phyloP scores from a whole-genome alignment of 2,797 vertebrate species.

The Pelobates cultripes region DNA sequence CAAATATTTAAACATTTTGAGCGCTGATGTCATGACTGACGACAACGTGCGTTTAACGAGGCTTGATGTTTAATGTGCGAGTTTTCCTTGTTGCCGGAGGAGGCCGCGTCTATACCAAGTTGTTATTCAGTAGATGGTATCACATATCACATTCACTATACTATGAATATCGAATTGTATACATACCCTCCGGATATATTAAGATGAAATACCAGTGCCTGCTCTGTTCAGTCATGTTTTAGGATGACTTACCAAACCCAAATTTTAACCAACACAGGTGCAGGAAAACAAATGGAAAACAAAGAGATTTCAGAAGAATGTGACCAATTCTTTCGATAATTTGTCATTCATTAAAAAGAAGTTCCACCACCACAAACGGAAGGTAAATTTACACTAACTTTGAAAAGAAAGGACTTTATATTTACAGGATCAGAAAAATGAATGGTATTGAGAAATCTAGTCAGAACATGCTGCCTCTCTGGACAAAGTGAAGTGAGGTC shows the following conservation, averaged over 20 bases:
- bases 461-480: slow-evolving; percentile 19
- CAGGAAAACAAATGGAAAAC: not conserved
- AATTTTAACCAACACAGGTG: slow-evolving; percentile 26
- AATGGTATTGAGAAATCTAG: not conserved
- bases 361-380: not conserved
- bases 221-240: slow-evolving; percentile 44
- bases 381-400: slow-evolving; percentile 11
- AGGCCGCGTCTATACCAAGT: not conserved
- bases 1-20: no score
- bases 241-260: slow-evolving; percentile 23
- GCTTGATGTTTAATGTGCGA: not conserved
- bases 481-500: slow-evolving; percentile 25
- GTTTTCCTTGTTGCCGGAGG: not conserved
- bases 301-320: not conserved
- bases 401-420: slow-evolving; percentile 7
- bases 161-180: slow-evolving; percentile 6
- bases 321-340: not conserved
- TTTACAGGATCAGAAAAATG: slow-evolving; percentile 4
- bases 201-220: slow-evolving; percentile 16
- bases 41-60: no score
- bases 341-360: not conserved
- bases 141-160: slow-evolving; percentile 3
- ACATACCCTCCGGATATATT: slow-evolving; percentile 29
- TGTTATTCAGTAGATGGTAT: not conserved
- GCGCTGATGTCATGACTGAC: no score